phyloP scores from a whole-genome alignment of 2,888 invertebrate species.

The Diploptera punctata region DNA sequence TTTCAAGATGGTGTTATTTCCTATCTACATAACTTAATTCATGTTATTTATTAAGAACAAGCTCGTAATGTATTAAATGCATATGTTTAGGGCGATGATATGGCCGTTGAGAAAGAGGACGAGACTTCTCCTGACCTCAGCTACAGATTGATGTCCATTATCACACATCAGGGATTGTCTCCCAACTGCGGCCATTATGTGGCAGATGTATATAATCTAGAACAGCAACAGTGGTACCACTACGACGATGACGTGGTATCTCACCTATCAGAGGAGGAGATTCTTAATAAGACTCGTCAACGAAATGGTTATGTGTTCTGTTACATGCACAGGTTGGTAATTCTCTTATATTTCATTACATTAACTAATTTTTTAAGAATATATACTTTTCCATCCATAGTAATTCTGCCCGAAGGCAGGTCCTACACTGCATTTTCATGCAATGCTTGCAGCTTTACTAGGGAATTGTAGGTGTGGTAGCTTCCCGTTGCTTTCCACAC shows the following conservation, averaged over 20 bases:
- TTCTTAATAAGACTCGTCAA: slow-evolving; percentile 17
- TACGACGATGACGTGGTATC: slow-evolving; percentile 29
- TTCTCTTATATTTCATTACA: too few species aligned
- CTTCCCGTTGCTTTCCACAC: too few species aligned
- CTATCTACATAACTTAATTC: too few species aligned
- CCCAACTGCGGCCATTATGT: slow-evolving; percentile 35
- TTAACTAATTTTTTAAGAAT: too few species aligned
- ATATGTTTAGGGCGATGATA: slow-evolving; percentile 7
- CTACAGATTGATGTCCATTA: slow-evolving; percentile 21
- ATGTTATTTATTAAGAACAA: too few species aligned
- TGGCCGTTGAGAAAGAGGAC: not conserved
- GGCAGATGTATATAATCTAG: slow-evolving; percentile 33
- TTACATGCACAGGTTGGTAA: slow-evolving; percentile 38
- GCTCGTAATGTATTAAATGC: too few species aligned
- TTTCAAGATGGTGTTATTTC: too few species aligned
- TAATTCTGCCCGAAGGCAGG: too few species aligned
- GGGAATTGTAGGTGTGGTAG: too few species aligned
- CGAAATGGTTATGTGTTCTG: slow-evolving; percentile 34
- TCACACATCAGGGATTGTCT: slow-evolving; percentile 29
- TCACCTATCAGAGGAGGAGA: not conserved
- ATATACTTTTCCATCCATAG: too few species aligned
- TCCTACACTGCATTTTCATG: too few species aligned
- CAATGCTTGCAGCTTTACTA: too few species aligned
- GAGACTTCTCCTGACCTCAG: slow-evolving; percentile 16
- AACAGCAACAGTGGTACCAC: slow-evolving; percentile 31